Base-by-base conservation (phyloP, 2,888 invertebrate genomes). In the Conchocele bisecta region DNA sequence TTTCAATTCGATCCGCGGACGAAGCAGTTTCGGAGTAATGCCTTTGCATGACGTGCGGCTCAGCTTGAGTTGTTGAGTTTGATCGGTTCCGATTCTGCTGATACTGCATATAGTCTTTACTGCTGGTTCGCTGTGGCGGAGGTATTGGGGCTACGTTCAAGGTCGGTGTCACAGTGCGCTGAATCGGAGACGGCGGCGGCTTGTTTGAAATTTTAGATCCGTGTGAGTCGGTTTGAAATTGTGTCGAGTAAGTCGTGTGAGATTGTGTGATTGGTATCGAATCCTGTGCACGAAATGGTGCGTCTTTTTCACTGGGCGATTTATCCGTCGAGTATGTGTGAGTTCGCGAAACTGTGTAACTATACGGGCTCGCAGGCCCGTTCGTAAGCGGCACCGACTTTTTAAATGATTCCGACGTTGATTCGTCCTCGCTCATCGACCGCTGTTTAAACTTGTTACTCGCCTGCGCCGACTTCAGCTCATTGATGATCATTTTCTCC, bases 401-500 rank as follows among this genome's bases (percentile, higher is more conserved):
- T 33, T 82, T 83, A 26, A 76, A 74, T 29, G 84, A 81, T 66
- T 79, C 80, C 17, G 86, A 76, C 24, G 84, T 84, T 51, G 84
- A 81, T 59, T 90, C 91, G 33, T 90, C 90, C 0, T 88, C 87
- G 66, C 93, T 93, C 85, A 93, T 93, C 3, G 93, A 93, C 78
- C 93, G 91, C 86, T 93, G 93, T 15, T 94, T 93, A 26, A 93
- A 93, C 75, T 83, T 85, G 64, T 84, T 85, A 76, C 90, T 89
- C 37, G 87, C 87, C 74, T 91, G 89, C 29, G 88, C 88, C 39
- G 87, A 87, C 75, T 89, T 86, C 54, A 92, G 85, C 84, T 93
- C 93, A 37, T 95, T 95, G 89, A 96, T 94, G 91, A 95, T 95
- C 93, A 96, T 95, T 90, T 96, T 96, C 75, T 96, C 96, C 63